Base-by-base conservation (phyloP, 2,888 invertebrate species). In the Anthrax anthrax region DNA sequence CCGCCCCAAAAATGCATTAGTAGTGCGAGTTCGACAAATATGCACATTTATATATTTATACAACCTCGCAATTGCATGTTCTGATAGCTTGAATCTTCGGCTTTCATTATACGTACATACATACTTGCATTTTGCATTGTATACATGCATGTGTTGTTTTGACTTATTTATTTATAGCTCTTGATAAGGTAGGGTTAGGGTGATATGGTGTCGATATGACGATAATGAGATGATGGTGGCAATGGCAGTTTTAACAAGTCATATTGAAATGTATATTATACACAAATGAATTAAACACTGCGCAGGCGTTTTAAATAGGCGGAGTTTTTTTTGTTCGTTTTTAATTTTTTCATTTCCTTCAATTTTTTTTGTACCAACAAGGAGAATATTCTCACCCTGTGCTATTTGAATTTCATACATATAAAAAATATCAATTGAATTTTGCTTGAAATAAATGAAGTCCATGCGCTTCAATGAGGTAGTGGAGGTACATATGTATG, bases 301-400 rank as follows among this genome's bases (percentile, higher is more conserved):
- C 50, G 50, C 50, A 50, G 46, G 47, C 50, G 50, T 50, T 39
- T 14, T 43, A 37, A 45, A 50, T 46, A 50, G 50, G 50, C 50
- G 50, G 50, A 50, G 50, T 50, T 50, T 50, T 29, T 32, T 32
- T 32, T 32, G 29, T 32, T 32, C 29, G 29, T 32, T 32, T 32
- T 32, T 32, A 32, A 47, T 50, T 32, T 32, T 32, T 46, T 39
- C 34, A 34, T 40, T 34, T 27, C 37, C n/a, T 42, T 40, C 38
- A 39, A 36, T 38, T 46, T 46, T 46, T 46, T 46, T 42, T 42
- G 43, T 43, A 18, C 42, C 36, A 40, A 39, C 42, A 39, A 39
- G 29, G 40, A 23, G 41, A 36, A 43, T 45, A 42, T 46, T 41
- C 41, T 46, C 27, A 37, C 32, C 27, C 41, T 41, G 36, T 36